phyloP scores from a whole-genome alignment of 2,888 invertebrate genomes.

The Spilosoma lubricipeda region DNA sequence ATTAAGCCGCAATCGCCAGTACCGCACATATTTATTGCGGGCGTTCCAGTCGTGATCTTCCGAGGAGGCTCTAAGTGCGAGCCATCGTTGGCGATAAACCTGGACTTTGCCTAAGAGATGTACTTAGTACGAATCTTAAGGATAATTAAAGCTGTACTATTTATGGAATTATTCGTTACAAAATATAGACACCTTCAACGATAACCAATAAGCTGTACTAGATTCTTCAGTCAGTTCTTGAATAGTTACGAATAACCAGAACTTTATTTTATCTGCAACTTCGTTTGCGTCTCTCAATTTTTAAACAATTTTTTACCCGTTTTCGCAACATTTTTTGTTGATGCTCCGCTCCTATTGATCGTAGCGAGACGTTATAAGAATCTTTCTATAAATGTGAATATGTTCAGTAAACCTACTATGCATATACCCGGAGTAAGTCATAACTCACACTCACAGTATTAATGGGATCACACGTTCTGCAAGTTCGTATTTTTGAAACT shows the following conservation, averaged over 20 bases:
- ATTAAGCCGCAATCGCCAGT: constrained; percentile 65
- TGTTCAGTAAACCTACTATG: too few relatives aligned
- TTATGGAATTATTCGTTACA: background rate
- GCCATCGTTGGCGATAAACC: constrained; percentile 50
- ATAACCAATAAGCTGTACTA: background rate
- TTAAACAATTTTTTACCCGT: too few relatives aligned
- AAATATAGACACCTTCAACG: background rate
- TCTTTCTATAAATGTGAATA: too few relatives aligned
- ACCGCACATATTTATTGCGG: constrained; percentile 59
- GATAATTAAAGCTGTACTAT: background rate
- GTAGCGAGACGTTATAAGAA: too few relatives aligned
- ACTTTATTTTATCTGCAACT: too few relatives aligned
- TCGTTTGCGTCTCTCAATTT: too few relatives aligned
- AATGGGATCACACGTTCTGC: too few relatives aligned
- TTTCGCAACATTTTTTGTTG: too few relatives aligned
- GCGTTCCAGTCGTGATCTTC: constrained; percentile 65
- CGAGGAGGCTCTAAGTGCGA: constrained; percentile 57
- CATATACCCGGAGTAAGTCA: too few relatives aligned
- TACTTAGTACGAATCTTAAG: constrained; percentile 20
- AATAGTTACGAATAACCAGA: background rate
- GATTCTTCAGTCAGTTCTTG: background rate
- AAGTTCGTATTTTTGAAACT: too few relatives aligned
- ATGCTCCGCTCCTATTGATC: too few relatives aligned
- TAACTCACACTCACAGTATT: too few relatives aligned
- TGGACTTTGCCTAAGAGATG: constrained; percentile 46